Evolutionary conservation across 2,888 invertebrate species (phyloP).

Genomic region (Drosophila nr. fundita): DNA sequence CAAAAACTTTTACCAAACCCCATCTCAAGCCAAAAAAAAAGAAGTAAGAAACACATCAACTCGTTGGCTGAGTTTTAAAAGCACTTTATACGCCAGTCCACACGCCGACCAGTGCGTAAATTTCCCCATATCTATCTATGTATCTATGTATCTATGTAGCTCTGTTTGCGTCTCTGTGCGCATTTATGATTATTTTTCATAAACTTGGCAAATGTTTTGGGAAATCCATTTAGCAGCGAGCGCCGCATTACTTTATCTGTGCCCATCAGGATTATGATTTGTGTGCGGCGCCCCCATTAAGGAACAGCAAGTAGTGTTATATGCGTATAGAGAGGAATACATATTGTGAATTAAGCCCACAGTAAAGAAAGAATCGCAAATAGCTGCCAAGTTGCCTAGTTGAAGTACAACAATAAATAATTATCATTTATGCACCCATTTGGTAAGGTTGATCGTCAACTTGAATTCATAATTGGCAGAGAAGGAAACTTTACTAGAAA

Average conservation of each 20-base stretch:
- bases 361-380: constrained; percentile 34
- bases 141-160: constrained; percentile 22
- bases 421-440: background rate
- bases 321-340: constrained; percentile 28
- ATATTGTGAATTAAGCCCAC: constrained; percentile 43
- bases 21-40: background rate
- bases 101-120: constrained; percentile 65
- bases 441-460: background rate
- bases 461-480: background rate
- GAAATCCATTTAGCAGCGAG: constrained; percentile 80
- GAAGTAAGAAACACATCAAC: constrained; percentile 52
- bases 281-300: constrained; percentile 51
- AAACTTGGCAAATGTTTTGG: constrained; percentile 81
- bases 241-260: constrained; percentile 78
- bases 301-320: constrained; percentile 12
- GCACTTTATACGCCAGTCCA: constrained; percentile 77
- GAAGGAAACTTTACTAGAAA: background rate
- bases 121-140: constrained; percentile 36
- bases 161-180: constrained; percentile 20
- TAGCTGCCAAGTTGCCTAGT: constrained; percentile 34
- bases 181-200: constrained; percentile 76
- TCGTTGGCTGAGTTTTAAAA: constrained; percentile 75
- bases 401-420: constrained; percentile 22
- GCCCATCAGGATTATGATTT: constrained; percentile 72
- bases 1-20: constrained; percentile 54